A percentile compares a stretch with the other conserved stretches of the same genome.
These are phyloP conservation scores for Cantharis rustica DNA, from an alignment of 2,888 invertebrate species.

Conservation along the genomic window DNA sequence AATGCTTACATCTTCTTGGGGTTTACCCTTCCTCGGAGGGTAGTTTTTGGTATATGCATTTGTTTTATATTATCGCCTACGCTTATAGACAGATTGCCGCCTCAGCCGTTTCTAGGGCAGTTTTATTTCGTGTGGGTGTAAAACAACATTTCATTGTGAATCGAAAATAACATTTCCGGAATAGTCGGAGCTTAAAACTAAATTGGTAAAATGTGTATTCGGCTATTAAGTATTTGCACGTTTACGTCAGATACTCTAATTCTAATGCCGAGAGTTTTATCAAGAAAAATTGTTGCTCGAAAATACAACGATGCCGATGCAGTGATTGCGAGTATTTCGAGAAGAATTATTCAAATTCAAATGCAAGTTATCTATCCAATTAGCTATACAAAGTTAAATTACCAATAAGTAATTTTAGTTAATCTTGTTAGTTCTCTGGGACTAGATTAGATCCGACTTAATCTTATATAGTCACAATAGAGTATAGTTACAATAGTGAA, in stretches of 20 bases:
- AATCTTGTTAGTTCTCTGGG: neutral
- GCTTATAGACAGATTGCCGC: slow-evolving; percentile 32
- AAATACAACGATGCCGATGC: neutral
- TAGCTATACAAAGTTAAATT: neutral
- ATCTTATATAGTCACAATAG: neutral
- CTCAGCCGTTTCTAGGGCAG: slow-evolving; percentile 5
- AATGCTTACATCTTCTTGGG: neutral
- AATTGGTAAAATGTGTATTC: neutral
- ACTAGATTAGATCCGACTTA: neutral
- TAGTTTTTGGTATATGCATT: neutral
- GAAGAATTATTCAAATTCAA: neutral
- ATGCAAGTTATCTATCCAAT: neutral
- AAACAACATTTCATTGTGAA: slow-evolving; percentile 5
- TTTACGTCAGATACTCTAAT: neutral
- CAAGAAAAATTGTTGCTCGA: neutral
- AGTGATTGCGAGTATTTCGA: neutral
- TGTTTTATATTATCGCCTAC: slow-evolving; percentile 18
- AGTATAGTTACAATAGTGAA: neutral
- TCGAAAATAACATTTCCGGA: neutral
- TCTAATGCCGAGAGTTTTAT: neutral
- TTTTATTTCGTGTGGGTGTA: slow-evolving; percentile 13
- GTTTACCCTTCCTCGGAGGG: neutral
- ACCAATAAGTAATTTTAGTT: neutral
- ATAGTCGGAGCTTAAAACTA: neutral
- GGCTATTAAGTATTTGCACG: neutral